Evolutionary conservation across 2,888 invertebrate species (phyloP).

Genomic region (Plebejus argus): DNA sequence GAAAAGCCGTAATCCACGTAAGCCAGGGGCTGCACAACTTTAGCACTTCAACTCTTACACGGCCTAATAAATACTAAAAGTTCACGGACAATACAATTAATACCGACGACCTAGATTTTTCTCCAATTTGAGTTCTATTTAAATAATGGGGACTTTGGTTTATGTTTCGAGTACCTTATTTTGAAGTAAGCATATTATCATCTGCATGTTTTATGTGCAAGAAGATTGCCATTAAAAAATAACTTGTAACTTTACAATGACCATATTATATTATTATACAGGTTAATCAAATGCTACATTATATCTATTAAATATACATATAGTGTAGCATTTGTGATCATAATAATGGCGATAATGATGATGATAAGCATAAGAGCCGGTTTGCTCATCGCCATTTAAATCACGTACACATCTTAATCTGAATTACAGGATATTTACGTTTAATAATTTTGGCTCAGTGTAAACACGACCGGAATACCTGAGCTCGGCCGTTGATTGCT

Average conservation of each 20-base stretch:
- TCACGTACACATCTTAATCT: slow-evolving; percentile 23
- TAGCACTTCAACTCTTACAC: slow-evolving; percentile 23
- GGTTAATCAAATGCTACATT: no score
- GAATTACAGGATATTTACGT: slow-evolving; percentile 26
- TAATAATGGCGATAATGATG: not conserved
- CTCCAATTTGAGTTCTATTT: not conserved
- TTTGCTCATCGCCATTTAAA: not conserved
- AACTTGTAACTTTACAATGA: no score
- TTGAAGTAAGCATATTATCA: not conserved
- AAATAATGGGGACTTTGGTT: not conserved
- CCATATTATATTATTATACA: no score
- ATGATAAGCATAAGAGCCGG: not conserved
- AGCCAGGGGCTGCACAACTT: slow-evolving; percentile 1
- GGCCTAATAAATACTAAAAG: slow-evolving; percentile 26
- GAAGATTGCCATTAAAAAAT: not conserved
- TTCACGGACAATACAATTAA: slow-evolving; percentile 28
- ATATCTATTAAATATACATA: not conserved
- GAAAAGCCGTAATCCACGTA: slow-evolving; percentile 9
- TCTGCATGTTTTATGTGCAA: not conserved
- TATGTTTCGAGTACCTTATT: not conserved
- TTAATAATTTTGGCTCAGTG: slow-evolving; percentile 19
- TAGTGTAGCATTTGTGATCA: not conserved
- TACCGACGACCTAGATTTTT: slow-evolving; percentile 28
- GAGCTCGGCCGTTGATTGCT: slow-evolving; percentile 31
- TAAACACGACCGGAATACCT: slow-evolving; percentile 23